These are phyloP conservation scores for Ctenomys sociabilis DNA, from an alignment of 2,113 vertebrate genomes.

Conservation along the genomic window DNA sequence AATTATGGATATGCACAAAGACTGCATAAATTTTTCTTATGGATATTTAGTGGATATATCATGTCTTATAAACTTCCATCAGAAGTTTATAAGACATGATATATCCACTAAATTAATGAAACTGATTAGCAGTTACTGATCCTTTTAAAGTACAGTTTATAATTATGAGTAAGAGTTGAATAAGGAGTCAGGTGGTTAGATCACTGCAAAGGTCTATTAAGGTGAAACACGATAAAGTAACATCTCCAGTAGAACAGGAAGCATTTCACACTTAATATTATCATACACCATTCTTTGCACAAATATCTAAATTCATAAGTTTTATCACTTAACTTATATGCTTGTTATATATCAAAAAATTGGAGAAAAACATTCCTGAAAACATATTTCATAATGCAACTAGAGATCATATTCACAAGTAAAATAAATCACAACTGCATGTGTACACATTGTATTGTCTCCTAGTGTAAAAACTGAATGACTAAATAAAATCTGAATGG, in stretches of 20 bases:
- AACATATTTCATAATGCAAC: not conserved
- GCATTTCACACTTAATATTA: not conserved
- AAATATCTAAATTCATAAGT: not conserved
- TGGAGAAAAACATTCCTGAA: not conserved
- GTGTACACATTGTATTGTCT: no score
- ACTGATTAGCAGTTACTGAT: not conserved
- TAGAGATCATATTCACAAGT: no score
- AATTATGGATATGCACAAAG: not conserved
- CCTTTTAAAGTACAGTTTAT: not conserved
- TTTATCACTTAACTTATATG: not conserved
- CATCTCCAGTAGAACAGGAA: not conserved
- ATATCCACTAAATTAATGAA: not conserved
- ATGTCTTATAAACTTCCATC: no score
- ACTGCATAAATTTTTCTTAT: not conserved
- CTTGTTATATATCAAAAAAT: not conserved
- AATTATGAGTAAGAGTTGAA: conserved; percentile 33
- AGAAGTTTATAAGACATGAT: not conserved
- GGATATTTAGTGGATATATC: no score
- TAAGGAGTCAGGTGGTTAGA: not conserved
- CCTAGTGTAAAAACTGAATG: no score
- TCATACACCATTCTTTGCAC: not conserved
- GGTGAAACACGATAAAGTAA: not conserved
- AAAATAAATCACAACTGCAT: no score
- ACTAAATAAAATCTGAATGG: no score
- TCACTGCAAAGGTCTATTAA: not conserved